These are phyloP conservation scores for Grammomys dolichurus DNA, from an alignment of 2,113 vertebrate species.

Conservation along the genomic window DNA sequence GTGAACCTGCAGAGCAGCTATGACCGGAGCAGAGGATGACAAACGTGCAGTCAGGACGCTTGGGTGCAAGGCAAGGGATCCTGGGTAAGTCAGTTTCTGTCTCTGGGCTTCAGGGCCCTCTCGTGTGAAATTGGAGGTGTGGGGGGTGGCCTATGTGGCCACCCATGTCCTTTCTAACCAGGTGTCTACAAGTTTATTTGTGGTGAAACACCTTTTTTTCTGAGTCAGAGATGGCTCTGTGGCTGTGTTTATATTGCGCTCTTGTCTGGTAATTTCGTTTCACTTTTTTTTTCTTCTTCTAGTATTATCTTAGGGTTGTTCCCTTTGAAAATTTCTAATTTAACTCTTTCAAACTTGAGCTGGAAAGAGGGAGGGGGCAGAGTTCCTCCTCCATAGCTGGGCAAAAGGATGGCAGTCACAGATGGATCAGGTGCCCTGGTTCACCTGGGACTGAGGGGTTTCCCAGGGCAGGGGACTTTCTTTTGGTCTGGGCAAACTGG, in stretches of 20 bases:
- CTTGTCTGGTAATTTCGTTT: conserved; percentile 30
- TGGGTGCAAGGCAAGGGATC: not conserved
- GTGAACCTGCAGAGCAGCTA: not conserved
- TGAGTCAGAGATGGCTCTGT: conserved; percentile 20
- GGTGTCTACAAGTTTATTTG: not conserved
- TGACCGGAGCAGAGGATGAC: not conserved
- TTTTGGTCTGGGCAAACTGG: not conserved
- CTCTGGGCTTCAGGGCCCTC: not conserved
- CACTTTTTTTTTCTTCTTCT: not conserved
- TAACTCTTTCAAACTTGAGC: conserved; percentile 41
- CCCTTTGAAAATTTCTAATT: conserved; percentile 34
- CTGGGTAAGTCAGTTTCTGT: not conserved
- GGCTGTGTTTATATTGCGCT: not conserved
- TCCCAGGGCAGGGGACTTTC: conserved; percentile 58
- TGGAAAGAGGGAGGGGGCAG: not conserved
- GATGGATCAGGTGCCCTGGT: not conserved
- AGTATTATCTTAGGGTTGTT: conserved; percentile 1
- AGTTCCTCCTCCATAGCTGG: not conserved
- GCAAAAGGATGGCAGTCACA: not conserved
- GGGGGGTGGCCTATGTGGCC: not conserved
- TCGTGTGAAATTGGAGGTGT: not conserved
- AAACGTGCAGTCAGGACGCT: not conserved
- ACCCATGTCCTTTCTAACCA: not conserved
- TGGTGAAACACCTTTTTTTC: not conserved
- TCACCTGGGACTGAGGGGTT: conserved; percentile 12